Base-by-base conservation (phyloP, 2,113 vertebrate species). In the Pandion haliaetus region DNA sequence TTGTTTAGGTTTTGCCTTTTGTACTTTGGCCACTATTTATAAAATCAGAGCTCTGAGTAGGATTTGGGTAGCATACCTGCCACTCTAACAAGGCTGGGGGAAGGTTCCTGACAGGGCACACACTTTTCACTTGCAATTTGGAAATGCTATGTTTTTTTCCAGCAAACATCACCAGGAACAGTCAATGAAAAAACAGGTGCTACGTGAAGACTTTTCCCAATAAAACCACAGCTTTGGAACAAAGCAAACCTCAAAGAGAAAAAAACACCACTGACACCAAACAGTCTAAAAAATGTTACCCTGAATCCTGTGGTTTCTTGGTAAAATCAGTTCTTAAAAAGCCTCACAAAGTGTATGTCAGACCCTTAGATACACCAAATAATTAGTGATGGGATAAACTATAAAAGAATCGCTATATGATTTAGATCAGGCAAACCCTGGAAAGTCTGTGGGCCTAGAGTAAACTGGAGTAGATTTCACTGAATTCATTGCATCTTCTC, bases 1-100 rank as follows among this genome's bases (percentile, higher is more conserved):
- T 94, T 86, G 59, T 90, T 96, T 89, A 84, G 65, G 78, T 93
- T 91, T 92, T 82, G 49, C 14, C 72, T 86, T 94, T 81, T 90
- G 44, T 96, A 86, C 55, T 90, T 81, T 31, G 38, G 32, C 38
- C 28, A 63, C 67, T 81, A 59, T 91, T 94, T 88, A 95, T 71
- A 87, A 96, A 74, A 84, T 25, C 40, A 67, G 71, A 86, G 36
- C 45, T 93, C 62, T 70, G 62, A 73, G 47, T 10, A 81, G 82
- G 54, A 86, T 90, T 76, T 78, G 76, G 29, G 59, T 61, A 90
- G 85, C 40, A 50, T 81, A 93, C n/a, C 72, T 91, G 69, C 47
- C 50, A 65, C 28, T 88, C 72, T 70, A 88, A 66, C 55, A 47
- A 70, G 38, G n/a, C 4, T 55, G 76, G 59, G 49, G 38, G 44